phyloP scores from a whole-genome alignment of 37 sponge, comb jelly and placozoan genomes.

The Aplysina aerophoba region DNA sequence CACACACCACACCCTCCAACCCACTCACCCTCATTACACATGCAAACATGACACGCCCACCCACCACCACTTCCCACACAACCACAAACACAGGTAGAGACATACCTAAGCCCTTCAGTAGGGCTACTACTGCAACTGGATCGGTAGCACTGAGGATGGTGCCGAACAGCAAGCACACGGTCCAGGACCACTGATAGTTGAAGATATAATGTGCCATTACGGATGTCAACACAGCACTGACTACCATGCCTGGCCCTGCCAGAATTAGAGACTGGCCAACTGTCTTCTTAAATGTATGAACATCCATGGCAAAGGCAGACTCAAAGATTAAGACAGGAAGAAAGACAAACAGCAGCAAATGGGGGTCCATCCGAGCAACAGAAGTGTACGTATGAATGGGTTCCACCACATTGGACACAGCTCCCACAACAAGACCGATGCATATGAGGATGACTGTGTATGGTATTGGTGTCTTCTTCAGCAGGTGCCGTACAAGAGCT shows the following conservation, averaged over 20 bases:
- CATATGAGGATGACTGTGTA: constrained; percentile 88
- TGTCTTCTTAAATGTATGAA: constrained; percentile 93
- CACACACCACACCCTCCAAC: too few species aligned
- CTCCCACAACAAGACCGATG: constrained; percentile 77
- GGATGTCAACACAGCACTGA: constrained; percentile 69
- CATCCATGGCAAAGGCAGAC: constrained; percentile 93
- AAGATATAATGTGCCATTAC: constrained; percentile 82
- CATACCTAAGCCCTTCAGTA: constrained; percentile 82
- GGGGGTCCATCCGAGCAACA: constrained; percentile 85
- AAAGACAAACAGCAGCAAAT: constrained; percentile 81
- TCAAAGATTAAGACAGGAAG: constrained; percentile 93
- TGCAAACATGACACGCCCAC: background rate
- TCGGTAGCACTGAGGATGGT: constrained; percentile 93
- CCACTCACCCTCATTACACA: too few species aligned
- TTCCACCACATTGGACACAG: constrained; percentile 27
- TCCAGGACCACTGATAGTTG: constrained; percentile 91
- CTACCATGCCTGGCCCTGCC: constrained; percentile 84
- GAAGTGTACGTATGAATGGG: constrained; percentile 58
- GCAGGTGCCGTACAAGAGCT: constrained; percentile 75
- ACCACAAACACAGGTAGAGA: background rate
- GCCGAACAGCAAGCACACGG: constrained; percentile 79
- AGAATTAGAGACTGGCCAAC: constrained; percentile 77
- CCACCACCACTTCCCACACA: background rate
- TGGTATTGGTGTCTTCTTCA: constrained; percentile 79
- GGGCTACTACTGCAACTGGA: constrained; percentile 91